Evolutionary conservation across 1,140 invertebrate genomes (phyloP).

Genomic region (Calephelis virginiensis): DNA sequence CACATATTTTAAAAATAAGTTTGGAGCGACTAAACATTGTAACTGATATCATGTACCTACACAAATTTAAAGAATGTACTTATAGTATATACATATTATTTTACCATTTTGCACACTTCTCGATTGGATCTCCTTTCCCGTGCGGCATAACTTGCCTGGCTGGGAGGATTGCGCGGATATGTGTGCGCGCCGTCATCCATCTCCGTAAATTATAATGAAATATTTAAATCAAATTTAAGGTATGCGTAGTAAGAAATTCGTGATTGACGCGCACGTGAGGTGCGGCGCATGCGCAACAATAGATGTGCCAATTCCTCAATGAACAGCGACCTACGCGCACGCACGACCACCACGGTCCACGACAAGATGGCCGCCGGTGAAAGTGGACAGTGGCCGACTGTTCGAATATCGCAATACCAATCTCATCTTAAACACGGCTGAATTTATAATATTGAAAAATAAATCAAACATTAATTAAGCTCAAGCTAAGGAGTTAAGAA

Average conservation of each 20-base stretch:
- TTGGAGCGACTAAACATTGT: no score
- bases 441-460: not conserved
- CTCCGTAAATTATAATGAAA: not conserved
- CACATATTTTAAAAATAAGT: no score
- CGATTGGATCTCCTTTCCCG: no score
- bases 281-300: constrained; percentile 46
- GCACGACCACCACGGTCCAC: constrained; percentile 45
- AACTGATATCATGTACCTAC: no score
- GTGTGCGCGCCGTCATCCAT: no score
- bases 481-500: no score
- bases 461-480: no score
- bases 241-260: constrained; percentile 2
- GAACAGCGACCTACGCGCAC: constrained; percentile 40
- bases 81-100: no score
- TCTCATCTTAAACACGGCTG: constrained; percentile 2
- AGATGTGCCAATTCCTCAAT: constrained; percentile 61
- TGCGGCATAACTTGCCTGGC: no score
- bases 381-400: constrained; percentile 57
- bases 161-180: no score
- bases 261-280: constrained; percentile 36
- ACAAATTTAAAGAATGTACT: no score
- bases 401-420: constrained; percentile 31
- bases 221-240: not conserved
- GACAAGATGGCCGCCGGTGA: constrained; percentile 70
- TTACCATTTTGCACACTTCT: no score